Evolutionary conservation across 1,140 invertebrate species (phyloP), one percentile per base, ranked within the genome.

Genomic region (Sitodiplosis mosellana): DNA sequence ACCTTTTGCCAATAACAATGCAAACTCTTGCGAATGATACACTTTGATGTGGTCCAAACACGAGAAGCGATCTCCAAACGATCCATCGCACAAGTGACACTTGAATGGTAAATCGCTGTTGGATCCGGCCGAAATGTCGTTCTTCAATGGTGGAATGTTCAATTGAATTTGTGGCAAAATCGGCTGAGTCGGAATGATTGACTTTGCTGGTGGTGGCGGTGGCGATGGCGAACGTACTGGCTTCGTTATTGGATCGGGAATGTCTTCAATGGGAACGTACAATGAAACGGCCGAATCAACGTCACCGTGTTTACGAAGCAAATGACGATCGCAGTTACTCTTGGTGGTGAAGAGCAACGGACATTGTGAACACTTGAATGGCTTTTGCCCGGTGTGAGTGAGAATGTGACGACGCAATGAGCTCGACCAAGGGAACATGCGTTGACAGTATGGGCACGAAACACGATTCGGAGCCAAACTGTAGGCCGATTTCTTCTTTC

Each of bases 401-500:
- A 92, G 72, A 20, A 95, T 84, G 62, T 96, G 92, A 2, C 91
- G 73, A 2, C 89, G 75, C 11, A 97, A 69, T 0, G 91, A 95
- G 12, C 88, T 93, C 3, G 84, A 85, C 93, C 93, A 97, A 0
- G 92, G 92, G 60, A 97, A 97, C 56, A 87, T 86, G 20, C 91
- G 73, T 43, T 81, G 74, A 62, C 93, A 97, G 56, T 87, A 92
- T 0, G 87, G 87, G 60, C 93, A 97, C 10, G 81, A 78, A 0
- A 89, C 87, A 38, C 90, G 75, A 59, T 95, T 92, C 1, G 91
- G 91, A 0, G 91, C 90, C 56, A 92, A 75, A 22, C 88, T 92
- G 60, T 96, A 95, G 0, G 91, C 92, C n/a, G 88, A 93, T 53
- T 88, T 87, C 64, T 90, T 90, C 68, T 90, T 91, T 54, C 63